Percentiles rank a stretch among this genome's conserved stretches.
phyloP scores from a whole-genome alignment of 2,797 vertebrate genomes.

The Sitta carolinensis region DNA sequence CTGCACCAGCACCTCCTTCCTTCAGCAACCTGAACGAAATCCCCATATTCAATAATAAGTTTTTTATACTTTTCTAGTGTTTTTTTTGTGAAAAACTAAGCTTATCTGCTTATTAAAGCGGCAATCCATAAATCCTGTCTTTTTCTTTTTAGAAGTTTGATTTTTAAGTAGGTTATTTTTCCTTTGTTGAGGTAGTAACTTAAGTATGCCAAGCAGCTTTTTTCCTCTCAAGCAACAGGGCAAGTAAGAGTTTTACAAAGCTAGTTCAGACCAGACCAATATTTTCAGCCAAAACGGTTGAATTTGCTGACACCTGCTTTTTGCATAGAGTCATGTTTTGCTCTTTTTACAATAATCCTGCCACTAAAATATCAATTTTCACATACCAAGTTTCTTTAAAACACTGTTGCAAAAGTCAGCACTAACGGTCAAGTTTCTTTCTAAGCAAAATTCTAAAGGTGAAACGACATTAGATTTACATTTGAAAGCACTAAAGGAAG shows the following conservation, averaged over 20 bases:
- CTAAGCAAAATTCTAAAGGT: neutral
- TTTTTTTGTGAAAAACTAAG: neutral
- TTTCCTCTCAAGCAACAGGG: neutral
- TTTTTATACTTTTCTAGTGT: neutral
- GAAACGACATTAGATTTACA: neutral
- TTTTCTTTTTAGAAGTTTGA: neutral
- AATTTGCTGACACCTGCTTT: neutral
- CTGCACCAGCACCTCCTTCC: neutral
- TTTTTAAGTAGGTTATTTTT: neutral
- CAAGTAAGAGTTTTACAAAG: neutral
- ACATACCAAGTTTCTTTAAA: neutral
- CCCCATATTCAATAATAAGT: rapidly evolving
- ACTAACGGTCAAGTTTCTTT: neutral
- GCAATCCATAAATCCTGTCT: neutral
- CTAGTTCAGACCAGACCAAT: neutral
- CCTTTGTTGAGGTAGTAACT: neutral
- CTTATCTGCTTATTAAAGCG: neutral
- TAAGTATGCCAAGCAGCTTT: neutral
- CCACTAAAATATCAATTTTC: neutral
- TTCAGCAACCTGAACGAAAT: neutral
- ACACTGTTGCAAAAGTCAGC: neutral
- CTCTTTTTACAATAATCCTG: neutral
- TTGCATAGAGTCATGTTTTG: neutral
- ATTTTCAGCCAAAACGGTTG: neutral
- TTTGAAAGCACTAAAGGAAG: neutral